Evolutionary conservation across 2,888 invertebrate genomes (phyloP), one percentile per base, ranked within the genome.

Genomic region (Coelogynopora nodosa): DNA sequence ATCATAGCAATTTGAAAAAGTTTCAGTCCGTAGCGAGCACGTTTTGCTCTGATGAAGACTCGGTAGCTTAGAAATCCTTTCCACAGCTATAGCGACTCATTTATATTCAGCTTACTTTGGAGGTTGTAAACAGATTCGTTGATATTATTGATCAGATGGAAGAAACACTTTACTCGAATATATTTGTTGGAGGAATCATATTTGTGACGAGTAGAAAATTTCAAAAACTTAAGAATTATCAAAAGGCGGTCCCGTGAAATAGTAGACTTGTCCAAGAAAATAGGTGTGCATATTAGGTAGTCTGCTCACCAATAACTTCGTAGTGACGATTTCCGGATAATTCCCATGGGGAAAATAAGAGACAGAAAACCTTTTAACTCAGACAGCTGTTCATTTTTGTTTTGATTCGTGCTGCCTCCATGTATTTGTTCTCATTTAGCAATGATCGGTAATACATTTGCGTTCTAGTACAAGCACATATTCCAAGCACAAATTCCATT

Each of bases 21-120:
- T 82, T 82, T 82, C 30, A 26, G n/a, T 30, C 82, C 29, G 31
- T 23, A 26, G n/a, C 29, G 82, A 10, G 82, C 27, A 27, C 82
- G 29, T 28, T 82, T 82, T 82, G 82, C 28, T 13, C 29, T 10
- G 23, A 82, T 82, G 82, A 30, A 82, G 18, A 30, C 30, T 27
- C 82, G 18, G 29, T 5, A 82, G 29, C 80, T 5, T 27, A 82
- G 82, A 23, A 23, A 18, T 30, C 82, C 82, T 28, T 82, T 82
- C 82, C 82, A 82, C 23, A 82, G 29, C 29, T 27, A 18, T 1
- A 82, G 82, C n/a, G 82, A 82, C 27, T 82, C 82, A 30, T 82
- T 29, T 23, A 82, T 30, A 28, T 30, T 82, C 27, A 82, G 31
- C 29, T 82, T 29, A 2, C 82, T 27, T 23, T 13, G 10, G 2